These are phyloP conservation scores for Dilophus febrilis DNA, from an alignment of 2,888 invertebrate genomes.

Conservation along the genomic window DNA sequence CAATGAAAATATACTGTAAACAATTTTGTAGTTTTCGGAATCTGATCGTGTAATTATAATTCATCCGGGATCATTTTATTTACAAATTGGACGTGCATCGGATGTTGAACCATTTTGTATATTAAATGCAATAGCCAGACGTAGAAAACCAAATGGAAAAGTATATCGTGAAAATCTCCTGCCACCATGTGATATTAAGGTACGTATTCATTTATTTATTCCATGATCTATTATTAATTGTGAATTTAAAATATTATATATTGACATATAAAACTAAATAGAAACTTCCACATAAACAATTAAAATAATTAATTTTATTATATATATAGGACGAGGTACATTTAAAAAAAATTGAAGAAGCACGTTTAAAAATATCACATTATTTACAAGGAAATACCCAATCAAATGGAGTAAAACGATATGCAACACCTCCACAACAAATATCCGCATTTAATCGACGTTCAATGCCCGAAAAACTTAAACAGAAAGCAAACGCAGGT, in stretches of 20 bases:
- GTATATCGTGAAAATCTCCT: slow-evolving; percentile 45
- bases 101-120: slow-evolving; percentile 73
- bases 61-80: slow-evolving; percentile 80
- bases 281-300: not conserved
- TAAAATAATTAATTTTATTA: not conserved
- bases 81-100: slow-evolving; percentile 79
- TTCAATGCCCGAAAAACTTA: slow-evolving; percentile 49
- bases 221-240: too few relatives aligned
- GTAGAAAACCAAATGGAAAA: slow-evolving; percentile 28
- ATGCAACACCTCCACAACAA: slow-evolving; percentile 74
- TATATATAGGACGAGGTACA: slow-evolving; percentile 39
- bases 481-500: slow-evolving; percentile 31
- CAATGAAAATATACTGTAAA: too few relatives aligned
- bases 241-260: not conserved
- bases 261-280: not conserved
- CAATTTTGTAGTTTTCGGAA: too few relatives aligned
- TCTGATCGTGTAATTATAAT: slow-evolving; percentile 79
- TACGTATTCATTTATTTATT: slow-evolving; percentile 17
- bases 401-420: slow-evolving; percentile 60
- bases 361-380: slow-evolving; percentile 64
- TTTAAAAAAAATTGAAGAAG: slow-evolving; percentile 67
- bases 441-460: slow-evolving; percentile 74
- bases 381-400: slow-evolving; percentile 74
- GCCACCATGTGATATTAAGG: slow-evolving; percentile 43
- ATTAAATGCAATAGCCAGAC: slow-evolving; percentile 41